Evolutionary conservation across 2,113 vertebrate species (phyloP).

Genomic region (Eulemur rufifrons): DNA sequence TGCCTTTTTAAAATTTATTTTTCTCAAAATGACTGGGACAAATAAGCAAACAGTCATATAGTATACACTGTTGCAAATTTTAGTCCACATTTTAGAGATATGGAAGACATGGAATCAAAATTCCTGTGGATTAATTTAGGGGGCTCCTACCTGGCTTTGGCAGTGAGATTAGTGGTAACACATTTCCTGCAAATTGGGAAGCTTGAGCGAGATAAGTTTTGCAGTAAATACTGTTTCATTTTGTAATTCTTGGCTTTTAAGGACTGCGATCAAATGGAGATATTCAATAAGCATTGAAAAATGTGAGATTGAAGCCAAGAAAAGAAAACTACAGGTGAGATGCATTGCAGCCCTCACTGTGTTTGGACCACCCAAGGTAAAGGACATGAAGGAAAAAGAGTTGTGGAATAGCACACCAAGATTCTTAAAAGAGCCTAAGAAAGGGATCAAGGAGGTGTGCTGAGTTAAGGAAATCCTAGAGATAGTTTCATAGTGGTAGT

Average conservation of each 20-base stretch:
- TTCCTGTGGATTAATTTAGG: background rate
- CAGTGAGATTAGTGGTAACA: background rate
- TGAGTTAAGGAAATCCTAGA: background rate
- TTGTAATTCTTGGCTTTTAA: background rate
- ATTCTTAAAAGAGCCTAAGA: background rate
- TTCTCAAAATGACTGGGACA: background rate
- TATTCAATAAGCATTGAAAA: background rate
- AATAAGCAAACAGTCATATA: background rate
- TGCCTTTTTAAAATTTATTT: background rate
- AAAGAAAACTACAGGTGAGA: background rate
- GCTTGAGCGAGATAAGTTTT: background rate
- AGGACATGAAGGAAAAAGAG: background rate
- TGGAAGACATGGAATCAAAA: background rate
- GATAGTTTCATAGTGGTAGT: no score
- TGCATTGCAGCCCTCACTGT: fast-evolving
- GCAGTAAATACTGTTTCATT: background rate
- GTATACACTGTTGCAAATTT: background rate
- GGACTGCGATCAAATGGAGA: background rate
- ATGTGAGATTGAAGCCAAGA: background rate
- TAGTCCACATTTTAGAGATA: background rate
- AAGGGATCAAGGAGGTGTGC: background rate
- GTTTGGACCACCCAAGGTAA: background rate
- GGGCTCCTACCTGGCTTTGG: background rate
- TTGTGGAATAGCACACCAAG: background rate
- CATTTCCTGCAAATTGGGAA: background rate